Conservation (phyloP, 2,888 invertebrate genomes). For the Troides aeacus region DNA sequence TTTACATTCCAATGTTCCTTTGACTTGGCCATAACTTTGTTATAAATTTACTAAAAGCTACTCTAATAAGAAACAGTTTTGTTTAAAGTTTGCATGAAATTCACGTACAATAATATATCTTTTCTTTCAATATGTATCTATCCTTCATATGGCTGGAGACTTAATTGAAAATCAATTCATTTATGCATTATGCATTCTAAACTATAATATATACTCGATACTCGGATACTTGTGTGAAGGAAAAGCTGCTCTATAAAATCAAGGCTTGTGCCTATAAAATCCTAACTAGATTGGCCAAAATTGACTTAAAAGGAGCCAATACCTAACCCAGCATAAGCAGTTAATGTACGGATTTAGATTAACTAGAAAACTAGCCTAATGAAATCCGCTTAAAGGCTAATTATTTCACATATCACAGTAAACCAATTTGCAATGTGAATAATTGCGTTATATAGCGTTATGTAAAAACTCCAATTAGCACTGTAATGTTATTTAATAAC, state of each 20-base stretch:
- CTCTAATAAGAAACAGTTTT: constrained; percentile 6
- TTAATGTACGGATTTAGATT: constrained; percentile 9
- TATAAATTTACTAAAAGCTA: constrained; percentile 23
- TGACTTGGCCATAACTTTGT: constrained; percentile 15
- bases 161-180: too few species aligned
- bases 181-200: too few species aligned
- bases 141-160: too few species aligned
- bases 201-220: too few species aligned
- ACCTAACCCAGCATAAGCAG: constrained; percentile 6
- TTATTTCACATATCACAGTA: too few species aligned
- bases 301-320: constrained; percentile 6
- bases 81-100: background rate
- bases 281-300: background rate
- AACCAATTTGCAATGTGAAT: background rate
- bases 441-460: background rate
- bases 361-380: constrained; percentile 19
- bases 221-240: too few species aligned
- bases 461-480: too few species aligned
- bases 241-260: too few species aligned
- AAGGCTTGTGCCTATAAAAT: too few species aligned
- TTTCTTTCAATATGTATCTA: too few species aligned
- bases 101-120: too few species aligned
- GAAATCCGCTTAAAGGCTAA: constrained; percentile 25
- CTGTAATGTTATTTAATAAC: too few species aligned
- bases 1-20: constrained; percentile 25